These are phyloP conservation scores for Luscinia megarhynchos DNA, from an alignment of 2,797 vertebrate genomes.

Conservation along the genomic window DNA sequence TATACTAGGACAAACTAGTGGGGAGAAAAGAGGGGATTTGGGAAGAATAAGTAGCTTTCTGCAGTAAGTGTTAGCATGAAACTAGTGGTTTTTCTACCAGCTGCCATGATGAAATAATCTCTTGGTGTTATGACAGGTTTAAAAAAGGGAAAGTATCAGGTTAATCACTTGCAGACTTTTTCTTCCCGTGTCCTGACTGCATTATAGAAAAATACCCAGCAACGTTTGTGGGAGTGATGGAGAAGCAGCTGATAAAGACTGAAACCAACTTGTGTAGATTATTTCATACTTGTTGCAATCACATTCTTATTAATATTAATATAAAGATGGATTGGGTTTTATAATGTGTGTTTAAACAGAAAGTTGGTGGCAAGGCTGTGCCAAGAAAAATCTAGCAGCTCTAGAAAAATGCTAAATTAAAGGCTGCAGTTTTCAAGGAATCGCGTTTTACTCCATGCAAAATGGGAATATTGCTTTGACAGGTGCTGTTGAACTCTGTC, in stretches of 20 bases:
- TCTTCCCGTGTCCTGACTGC: not conserved
- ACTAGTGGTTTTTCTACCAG: not conserved
- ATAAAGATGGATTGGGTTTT: not conserved
- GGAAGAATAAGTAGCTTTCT: not conserved
- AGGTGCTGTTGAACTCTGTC: not conserved
- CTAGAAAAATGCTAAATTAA: not conserved
- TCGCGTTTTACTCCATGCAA: not conserved
- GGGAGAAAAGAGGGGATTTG: not conserved
- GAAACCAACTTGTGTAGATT: not conserved
- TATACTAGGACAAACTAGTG: not conserved
- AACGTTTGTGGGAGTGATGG: not conserved
- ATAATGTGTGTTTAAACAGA: not conserved
- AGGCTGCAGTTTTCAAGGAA: not conserved
- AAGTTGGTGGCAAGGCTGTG: not conserved
- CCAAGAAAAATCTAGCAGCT: not conserved
- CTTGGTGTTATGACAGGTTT: not conserved
- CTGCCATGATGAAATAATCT: not conserved
- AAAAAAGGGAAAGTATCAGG: not conserved
- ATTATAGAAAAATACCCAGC: not conserved
- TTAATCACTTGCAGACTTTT: not conserved
- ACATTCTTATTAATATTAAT: conserved; percentile 30
- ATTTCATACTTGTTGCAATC: not conserved
- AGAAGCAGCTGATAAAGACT: not conserved
- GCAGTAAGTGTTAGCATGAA: not conserved
- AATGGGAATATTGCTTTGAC: not conserved